Evolutionary conservation across 2,113 vertebrate genomes (phyloP).

Genomic region (Haemorhous mexicanus): DNA sequence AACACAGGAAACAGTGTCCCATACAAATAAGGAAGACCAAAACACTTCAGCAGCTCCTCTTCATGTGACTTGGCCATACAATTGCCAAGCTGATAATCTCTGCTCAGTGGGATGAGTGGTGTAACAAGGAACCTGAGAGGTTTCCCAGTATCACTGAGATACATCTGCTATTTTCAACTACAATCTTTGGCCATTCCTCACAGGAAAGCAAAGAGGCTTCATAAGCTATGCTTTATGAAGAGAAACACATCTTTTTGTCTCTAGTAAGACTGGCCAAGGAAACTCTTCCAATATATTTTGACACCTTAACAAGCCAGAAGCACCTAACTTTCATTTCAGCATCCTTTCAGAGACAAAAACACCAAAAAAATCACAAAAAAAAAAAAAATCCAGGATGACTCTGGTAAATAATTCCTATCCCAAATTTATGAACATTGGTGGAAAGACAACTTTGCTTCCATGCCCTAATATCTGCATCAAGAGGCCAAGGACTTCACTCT

Average conservation of each 20-base stretch:
- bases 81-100: background rate
- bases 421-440: background rate
- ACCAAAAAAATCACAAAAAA: too few species aligned
- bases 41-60: background rate
- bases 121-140: background rate
- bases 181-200: background rate
- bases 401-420: background rate
- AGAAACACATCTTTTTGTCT: background rate
- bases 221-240: background rate
- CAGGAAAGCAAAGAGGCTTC: background rate
- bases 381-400: background rate
- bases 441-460: background rate
- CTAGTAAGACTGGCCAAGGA: background rate
- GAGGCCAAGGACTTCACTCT: background rate
- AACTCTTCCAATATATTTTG: background rate
- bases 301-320: background rate
- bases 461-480: background rate
- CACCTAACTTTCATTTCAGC: background rate
- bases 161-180: background rate
- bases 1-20: background rate
- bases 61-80: background rate
- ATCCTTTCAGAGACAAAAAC: background rate
- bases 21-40: background rate
- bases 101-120: accelerated
- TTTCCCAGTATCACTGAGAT: background rate